Conservation (phyloP, 1,140 invertebrate genomes). For the Zelostemma sp. region DNA sequence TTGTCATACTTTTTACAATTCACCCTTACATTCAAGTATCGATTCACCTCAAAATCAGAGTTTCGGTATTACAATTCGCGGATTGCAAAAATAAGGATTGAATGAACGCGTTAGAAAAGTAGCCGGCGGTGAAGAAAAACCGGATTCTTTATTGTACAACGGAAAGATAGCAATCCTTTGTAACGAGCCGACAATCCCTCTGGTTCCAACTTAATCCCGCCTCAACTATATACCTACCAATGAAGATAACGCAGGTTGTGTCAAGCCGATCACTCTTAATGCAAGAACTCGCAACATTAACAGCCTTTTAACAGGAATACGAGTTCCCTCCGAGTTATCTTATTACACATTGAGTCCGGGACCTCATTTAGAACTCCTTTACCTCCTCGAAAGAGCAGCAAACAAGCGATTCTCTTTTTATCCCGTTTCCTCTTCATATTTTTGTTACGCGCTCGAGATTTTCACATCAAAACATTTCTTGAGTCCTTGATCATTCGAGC, state of each 20-base stretch:
- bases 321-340: conserved; percentile 17
- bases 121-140: conserved; percentile 16
- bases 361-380: conserved; percentile 17
- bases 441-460: too few relatives aligned
- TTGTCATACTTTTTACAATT: too few relatives aligned
- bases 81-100: too few relatives aligned
- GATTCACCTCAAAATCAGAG: too few relatives aligned
- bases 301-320: conserved; percentile 20
- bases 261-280: conserved; percentile 29
- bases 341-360: conserved; percentile 5
- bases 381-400: not conserved
- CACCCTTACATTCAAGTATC: too few relatives aligned
- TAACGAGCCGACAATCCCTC: conserved; percentile 18
- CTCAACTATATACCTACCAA: conserved; percentile 21
- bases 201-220: conserved; percentile 24
- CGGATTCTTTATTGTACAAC: conserved; percentile 20
- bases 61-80: too few relatives aligned
- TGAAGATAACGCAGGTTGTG: conserved; percentile 29
- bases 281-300: conserved; percentile 24
- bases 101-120: too few relatives aligned
- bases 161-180: conserved; percentile 23
- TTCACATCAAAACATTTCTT: too few relatives aligned
- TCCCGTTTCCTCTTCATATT: too few relatives aligned
- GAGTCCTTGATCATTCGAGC: too few relatives aligned
- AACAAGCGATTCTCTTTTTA: too few relatives aligned